Evolutionary conservation across 2,113 vertebrate genomes (phyloP).

Genomic region (Tachysurus vachellii): DNA sequence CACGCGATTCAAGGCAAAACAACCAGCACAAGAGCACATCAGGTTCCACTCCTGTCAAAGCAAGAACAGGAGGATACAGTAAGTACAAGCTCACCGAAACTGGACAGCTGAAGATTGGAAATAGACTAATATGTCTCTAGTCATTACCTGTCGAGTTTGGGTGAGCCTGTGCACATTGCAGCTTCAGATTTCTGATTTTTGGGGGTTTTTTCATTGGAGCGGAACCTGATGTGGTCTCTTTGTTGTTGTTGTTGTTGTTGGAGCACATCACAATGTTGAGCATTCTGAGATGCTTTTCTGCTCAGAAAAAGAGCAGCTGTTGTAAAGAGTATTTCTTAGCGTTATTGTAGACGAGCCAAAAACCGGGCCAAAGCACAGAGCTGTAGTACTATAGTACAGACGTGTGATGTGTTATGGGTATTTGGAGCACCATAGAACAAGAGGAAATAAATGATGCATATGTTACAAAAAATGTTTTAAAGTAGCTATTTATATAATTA

Average conservation of each 20-base stretch:
- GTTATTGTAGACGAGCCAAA: too few relatives aligned
- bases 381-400: not conserved
- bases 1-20: too few relatives aligned
- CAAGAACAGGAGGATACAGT: too few relatives aligned
- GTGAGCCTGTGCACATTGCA: too few relatives aligned
- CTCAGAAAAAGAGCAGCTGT: too few relatives aligned
- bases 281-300: not conserved
- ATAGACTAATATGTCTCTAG: not conserved
- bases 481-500: not conserved
- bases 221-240: not conserved
- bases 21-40: too few relatives aligned
- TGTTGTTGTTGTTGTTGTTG: not conserved
- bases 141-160: too few relatives aligned
- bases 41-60: too few relatives aligned
- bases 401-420: not conserved
- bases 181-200: not conserved
- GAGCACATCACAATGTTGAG: not conserved
- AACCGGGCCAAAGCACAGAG: not conserved
- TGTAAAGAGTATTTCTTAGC: not conserved
- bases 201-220: not conserved
- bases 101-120: not conserved
- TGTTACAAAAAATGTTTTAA: not conserved
- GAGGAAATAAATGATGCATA: not conserved
- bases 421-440: not conserved
- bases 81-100: not conserved